Evolutionary conservation across 2,888 invertebrate species (phyloP).

Genomic region (Frankliniella intonsa): DNA sequence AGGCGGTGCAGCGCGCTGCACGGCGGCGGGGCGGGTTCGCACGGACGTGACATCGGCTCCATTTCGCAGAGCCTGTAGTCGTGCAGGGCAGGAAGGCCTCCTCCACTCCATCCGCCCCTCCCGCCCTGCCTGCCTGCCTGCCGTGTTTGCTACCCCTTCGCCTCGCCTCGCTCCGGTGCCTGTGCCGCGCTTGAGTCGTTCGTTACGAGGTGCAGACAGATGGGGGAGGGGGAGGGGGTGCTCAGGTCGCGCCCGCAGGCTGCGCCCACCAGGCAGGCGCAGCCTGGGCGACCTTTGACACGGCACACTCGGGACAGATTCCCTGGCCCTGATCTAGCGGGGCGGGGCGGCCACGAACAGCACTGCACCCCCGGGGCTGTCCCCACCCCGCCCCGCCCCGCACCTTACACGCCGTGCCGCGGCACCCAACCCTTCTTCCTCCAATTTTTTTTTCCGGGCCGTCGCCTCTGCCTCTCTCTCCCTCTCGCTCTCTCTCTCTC

Average conservation of each 20-base stretch:
- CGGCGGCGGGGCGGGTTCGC: too few relatives aligned
- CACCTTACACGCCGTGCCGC: background rate
- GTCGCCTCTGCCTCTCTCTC: too few relatives aligned
- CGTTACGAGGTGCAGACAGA: background rate
- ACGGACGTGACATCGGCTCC: too few relatives aligned
- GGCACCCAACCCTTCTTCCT: background rate
- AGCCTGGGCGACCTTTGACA: background rate
- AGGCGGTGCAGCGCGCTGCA: too few relatives aligned
- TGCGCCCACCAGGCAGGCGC: too few relatives aligned
- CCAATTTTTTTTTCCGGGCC: background rate
- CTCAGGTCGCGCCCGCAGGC: too few relatives aligned
- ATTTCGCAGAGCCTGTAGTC: too few relatives aligned
- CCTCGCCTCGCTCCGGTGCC: background rate
- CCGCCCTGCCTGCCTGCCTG: background rate
- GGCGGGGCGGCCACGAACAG: too few relatives aligned
- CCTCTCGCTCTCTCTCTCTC: background rate
- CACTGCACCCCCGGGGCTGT: background rate
- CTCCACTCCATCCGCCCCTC: background rate
- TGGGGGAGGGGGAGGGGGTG: background rate
- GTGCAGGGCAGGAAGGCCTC: too few relatives aligned
- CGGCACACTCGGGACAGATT: slow-evolving; percentile 20
- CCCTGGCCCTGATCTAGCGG: background rate
- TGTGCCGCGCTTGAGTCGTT: too few relatives aligned
- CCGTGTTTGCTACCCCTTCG: background rate
- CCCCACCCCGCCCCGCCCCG: background rate